phyloP scores from a whole-genome alignment of 2,888 invertebrate genomes.

The Alcis repandata region DNA sequence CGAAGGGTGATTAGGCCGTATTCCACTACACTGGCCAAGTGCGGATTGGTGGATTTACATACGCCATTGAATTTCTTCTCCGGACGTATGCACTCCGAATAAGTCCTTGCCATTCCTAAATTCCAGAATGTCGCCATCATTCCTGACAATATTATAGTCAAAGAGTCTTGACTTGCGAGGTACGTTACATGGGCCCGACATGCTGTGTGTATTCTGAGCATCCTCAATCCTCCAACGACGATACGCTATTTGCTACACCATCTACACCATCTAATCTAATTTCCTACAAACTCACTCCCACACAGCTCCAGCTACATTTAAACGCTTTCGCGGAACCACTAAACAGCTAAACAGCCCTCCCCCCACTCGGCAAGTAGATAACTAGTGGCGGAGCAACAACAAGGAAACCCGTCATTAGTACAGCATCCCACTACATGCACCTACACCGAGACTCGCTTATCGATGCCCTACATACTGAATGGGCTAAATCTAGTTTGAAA shows the following conservation, averaged over 20 bases:
- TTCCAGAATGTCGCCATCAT: neutral
- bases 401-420: conserved; percentile 59
- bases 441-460: conserved; percentile 55
- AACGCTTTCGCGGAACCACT: conserved; percentile 31
- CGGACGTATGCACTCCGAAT: too few species aligned
- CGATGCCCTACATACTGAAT: conserved; percentile 67
- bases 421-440: conserved; percentile 59
- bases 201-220: too few species aligned
- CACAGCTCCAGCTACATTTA: conserved; percentile 13
- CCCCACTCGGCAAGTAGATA: conserved; percentile 40
- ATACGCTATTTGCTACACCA: neutral
- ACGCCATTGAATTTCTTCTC: too few species aligned
- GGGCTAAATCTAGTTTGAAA: conserved; percentile 61
- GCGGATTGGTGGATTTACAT: too few species aligned
- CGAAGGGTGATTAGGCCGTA: too few species aligned
- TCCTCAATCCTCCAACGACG: too few species aligned
- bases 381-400: conserved; percentile 41
- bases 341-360: conserved; percentile 9
- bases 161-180: too few species aligned
- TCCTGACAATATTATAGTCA: too few species aligned
- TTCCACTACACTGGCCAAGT: too few species aligned
- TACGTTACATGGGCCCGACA: too few species aligned
- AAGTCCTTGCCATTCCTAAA: too few species aligned
- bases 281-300: neutral
- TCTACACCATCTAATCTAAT: neutral